phyloP scores from a whole-genome alignment of 2,113 vertebrate species.

The Antigone vipio region DNA sequence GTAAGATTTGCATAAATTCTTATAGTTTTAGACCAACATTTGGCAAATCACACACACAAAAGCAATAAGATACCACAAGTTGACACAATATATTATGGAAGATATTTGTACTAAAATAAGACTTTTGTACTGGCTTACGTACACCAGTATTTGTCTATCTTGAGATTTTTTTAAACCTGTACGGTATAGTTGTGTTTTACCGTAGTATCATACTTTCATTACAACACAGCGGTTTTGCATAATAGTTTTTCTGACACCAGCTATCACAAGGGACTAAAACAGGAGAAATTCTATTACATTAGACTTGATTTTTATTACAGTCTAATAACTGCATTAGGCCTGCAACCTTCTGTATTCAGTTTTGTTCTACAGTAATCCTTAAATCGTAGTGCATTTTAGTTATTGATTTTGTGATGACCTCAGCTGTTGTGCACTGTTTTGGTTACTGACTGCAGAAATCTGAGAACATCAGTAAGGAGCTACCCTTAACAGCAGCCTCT shows the following conservation, averaged over 20 bases:
- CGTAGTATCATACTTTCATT: not conserved
- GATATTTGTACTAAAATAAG: not conserved
- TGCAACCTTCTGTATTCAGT: not conserved
- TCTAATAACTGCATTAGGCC: not conserved
- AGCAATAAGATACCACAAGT: not conserved
- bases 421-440: not conserved
- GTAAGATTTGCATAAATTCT: not conserved
- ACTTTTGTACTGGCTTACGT: not conserved
- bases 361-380: not conserved
- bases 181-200: not conserved
- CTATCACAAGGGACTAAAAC: not conserved
- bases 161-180: not conserved
- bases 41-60: not conserved
- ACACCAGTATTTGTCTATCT: not conserved
- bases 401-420: not conserved
- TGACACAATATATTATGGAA: not conserved
- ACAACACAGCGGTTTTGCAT: not conserved
- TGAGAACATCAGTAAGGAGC: not conserved
- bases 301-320: not conserved
- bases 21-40: not conserved
- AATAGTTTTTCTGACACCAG: not conserved
- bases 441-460: not conserved
- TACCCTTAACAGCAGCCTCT: not conserved
- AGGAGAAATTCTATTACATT: not conserved
- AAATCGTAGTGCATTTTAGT: not conserved